Evolutionary conservation across 1,140 invertebrate species (phyloP).

Genomic region (Melanaphis sacchari): DNA sequence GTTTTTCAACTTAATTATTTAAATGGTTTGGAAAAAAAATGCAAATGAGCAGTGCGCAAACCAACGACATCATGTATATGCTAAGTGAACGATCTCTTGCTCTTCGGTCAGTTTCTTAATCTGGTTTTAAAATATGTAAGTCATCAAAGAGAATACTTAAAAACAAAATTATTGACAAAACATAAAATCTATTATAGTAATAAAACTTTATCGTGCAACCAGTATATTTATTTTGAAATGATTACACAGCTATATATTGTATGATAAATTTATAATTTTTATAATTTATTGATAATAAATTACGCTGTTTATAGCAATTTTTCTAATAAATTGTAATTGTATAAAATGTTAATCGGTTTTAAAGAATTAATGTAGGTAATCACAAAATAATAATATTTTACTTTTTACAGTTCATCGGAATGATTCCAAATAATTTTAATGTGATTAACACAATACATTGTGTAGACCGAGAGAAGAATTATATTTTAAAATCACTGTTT

Average conservation of each 20-base stretch:
- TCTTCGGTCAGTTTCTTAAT: neutral
- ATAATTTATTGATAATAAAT: neutral
- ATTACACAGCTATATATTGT: neutral
- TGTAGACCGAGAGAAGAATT: neutral
- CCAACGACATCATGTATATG: neutral
- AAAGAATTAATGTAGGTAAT: neutral
- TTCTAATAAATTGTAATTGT: neutral
- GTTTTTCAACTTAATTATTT: conserved; percentile 53
- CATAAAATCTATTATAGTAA: neutral
- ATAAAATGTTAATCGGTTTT: neutral
- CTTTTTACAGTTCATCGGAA: neutral
- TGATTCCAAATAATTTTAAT: neutral
- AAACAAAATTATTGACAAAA: neutral
- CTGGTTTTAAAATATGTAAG: conserved; percentile 1
- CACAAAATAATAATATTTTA: neutral
- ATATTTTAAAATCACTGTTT: neutral
- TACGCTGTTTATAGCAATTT: neutral
- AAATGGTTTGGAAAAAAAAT: conserved; percentile 29
- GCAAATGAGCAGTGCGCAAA: neutral
- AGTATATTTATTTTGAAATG: neutral
- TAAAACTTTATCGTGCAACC: conserved; percentile 2
- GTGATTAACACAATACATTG: neutral
- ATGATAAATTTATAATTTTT: neutral
- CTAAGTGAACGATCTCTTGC: neutral
- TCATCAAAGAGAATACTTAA: neutral